Percentiles rank a stretch among this genome's conserved stretches.
Conservation (phyloP, 2,113 vertebrate species). For the Myrmecobius fasciatus region DNA sequence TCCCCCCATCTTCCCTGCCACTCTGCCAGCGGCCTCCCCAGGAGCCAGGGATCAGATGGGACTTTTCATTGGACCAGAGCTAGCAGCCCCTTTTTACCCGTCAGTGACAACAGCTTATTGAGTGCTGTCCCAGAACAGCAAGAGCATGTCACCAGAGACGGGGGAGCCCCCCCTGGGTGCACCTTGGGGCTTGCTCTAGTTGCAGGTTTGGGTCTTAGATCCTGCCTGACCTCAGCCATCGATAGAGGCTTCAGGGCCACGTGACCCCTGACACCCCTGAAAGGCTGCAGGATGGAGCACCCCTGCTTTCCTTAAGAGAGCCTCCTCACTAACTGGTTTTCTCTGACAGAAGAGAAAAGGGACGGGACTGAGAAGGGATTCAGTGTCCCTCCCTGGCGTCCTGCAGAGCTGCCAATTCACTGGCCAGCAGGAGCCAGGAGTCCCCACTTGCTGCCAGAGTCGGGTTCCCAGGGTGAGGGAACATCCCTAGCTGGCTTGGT, state of each 20-base stretch:
- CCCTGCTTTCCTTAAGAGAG: too few species aligned
- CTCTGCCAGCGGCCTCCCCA: too few species aligned
- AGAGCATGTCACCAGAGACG: neutral
- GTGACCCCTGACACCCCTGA: neutral
- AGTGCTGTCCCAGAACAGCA: neutral
- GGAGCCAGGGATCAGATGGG: neutral
- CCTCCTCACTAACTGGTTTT: too few species aligned
- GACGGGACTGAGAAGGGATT: neutral
- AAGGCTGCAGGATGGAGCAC: neutral
- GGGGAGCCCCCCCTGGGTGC: too few species aligned
- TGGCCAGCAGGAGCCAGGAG: too few species aligned
- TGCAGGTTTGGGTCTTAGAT: neutral
- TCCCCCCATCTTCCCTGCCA: neutral
- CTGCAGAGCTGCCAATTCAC: neutral
- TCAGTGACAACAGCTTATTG: neutral
- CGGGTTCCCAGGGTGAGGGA: neutral
- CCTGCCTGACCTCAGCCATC: neutral
- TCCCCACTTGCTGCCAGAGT: neutral
- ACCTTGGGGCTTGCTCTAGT: too few species aligned
- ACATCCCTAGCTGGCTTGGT: neutral
- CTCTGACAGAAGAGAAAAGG: too few species aligned
- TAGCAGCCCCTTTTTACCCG: neutral
- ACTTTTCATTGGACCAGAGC: neutral
- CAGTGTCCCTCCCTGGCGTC: too few species aligned
- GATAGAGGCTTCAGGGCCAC: neutral